These are phyloP conservation scores for Hemistola chrysoprasaria DNA, from an alignment of 2,888 invertebrate species.

Conservation along the genomic window DNA sequence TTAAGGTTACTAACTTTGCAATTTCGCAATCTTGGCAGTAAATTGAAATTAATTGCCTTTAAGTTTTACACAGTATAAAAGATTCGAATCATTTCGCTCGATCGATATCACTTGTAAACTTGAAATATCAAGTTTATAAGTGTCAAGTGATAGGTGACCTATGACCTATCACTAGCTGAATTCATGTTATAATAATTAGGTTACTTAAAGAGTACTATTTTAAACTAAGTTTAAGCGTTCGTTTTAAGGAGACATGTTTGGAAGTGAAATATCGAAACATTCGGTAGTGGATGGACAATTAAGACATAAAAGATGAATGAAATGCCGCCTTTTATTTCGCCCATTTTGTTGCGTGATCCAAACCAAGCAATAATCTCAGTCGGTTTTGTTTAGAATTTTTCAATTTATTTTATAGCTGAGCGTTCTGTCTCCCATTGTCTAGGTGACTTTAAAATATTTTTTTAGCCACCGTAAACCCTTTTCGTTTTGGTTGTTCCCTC, in stretches of 20 bases:
- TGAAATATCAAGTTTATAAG: too few species aligned
- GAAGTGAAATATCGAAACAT: slow-evolving; percentile 7
- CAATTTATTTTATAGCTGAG: slow-evolving; percentile 56
- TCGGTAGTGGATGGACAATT: slow-evolving; percentile 38
- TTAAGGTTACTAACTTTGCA: slow-evolving; percentile 9
- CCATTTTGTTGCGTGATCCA: slow-evolving; percentile 49
- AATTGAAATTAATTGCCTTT: slow-evolving; percentile 25
- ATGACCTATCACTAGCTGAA: too few species aligned
- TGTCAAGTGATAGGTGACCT: too few species aligned
- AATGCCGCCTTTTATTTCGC: slow-evolving; percentile 46
- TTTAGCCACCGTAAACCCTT: slow-evolving; percentile 58
- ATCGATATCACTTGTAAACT: too few species aligned
- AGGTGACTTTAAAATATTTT: slow-evolving; percentile 54
- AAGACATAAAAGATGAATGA: slow-evolving; percentile 51
- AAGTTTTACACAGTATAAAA: slow-evolving; percentile 6
- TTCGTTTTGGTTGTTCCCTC: slow-evolving; percentile 55
- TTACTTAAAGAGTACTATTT: too few species aligned
- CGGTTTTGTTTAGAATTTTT: slow-evolving; percentile 49
- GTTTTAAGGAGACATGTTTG: slow-evolving; percentile 2
- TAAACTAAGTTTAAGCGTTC: too few species aligned
- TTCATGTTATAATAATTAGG: too few species aligned
- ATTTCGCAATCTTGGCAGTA: slow-evolving; percentile 17
- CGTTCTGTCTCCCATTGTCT: slow-evolving; percentile 58
- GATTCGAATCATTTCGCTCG: background rate
- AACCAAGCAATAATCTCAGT: slow-evolving; percentile 46